Evolutionary conservation across 2,797 vertebrate species (phyloP).

Genomic region (Agapornis canus): DNA sequence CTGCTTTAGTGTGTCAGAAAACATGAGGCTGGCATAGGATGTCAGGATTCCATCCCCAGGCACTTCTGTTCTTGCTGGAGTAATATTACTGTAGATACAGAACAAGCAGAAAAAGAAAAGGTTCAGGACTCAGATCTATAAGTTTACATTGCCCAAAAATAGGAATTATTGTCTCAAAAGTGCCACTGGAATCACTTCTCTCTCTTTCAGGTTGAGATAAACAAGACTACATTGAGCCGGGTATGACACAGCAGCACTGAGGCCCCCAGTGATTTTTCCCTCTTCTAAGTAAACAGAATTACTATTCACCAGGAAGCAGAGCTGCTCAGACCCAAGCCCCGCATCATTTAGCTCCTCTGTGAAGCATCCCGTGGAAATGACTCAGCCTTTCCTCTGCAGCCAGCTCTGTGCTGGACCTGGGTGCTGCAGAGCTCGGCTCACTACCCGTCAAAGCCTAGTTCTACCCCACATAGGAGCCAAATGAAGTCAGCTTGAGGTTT

Average conservation of each 20-base stretch:
- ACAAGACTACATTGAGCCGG: constrained; percentile 9
- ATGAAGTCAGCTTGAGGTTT: background rate
- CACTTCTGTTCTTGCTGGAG: background rate
- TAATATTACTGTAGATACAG: background rate
- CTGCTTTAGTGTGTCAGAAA: background rate
- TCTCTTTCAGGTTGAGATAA: constrained; percentile 19
- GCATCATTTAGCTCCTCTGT: constrained; percentile 7
- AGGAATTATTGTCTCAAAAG: background rate
- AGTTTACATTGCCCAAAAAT: background rate
- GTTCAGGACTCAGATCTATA: background rate
- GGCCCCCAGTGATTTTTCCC: constrained; percentile 25
- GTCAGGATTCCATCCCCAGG: background rate
- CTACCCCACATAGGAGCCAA: background rate
- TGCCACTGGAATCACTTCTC: background rate
- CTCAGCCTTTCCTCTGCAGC: constrained; percentile 49
- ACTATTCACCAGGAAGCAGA: constrained; percentile 57
- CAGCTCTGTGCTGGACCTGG: background rate
- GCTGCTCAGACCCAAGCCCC: constrained; percentile 26
- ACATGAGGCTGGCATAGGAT: background rate
- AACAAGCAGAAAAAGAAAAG: background rate
- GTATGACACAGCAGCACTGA: constrained; percentile 66
- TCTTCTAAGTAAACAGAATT: constrained; percentile 59
- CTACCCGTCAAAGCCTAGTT: background rate
- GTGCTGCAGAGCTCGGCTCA: background rate
- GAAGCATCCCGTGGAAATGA: constrained; percentile 49